Base-by-base conservation (phyloP, 2,113 vertebrate species). In the Colaptes auratus region DNA sequence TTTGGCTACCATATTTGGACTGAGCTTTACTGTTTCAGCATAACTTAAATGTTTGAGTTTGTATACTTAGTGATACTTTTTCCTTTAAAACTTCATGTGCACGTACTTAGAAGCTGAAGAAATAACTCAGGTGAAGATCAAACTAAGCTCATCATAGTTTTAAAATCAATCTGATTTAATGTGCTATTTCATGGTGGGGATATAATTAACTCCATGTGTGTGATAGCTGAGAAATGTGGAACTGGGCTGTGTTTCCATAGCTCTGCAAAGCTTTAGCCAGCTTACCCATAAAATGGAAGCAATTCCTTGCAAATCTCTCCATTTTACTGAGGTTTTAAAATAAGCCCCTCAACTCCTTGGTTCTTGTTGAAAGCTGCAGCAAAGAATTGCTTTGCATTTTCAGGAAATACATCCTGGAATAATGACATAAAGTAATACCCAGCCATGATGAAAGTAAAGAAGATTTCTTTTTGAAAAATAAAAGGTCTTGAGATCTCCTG, bases 321-420 rank as follows among this genome's bases (percentile, higher is more conserved):
- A 15, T 18, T 76, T 84, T 42, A 75, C 15, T 60, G 33, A 50
- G 8, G 7, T 82, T 82, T 90, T 82, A 79, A 83, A 93, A 82
- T 33, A 79, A 86, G 10, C 5, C 7, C 1, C 6, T 50, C 35
- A 39, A 18, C 7, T 46, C 18, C 9, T 44, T 3, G 1, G 11
- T 55, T 82, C 4, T 44, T 60, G 46, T 60, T 2, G 52, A 74
- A 86, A 60, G 15, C 19, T 80, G 11, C 52, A 86, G 33, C 31
- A 78, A 75, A 55, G 4, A 21, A 24, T 15, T 66, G 12, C 5
- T 79, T 56, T 76, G 8, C 5, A 12, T 81, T 88, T 80, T 69
- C 9, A 66, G 30, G 28, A 52, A 84, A 33, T 10, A 9, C 36
- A 9, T 7, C 53, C 9, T 75, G 8, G 5, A 77, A 65, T 69